These are phyloP conservation scores for Antheraea pernyi DNA, from an alignment of 1,140 invertebrate genomes.

Conservation along the genomic window DNA sequence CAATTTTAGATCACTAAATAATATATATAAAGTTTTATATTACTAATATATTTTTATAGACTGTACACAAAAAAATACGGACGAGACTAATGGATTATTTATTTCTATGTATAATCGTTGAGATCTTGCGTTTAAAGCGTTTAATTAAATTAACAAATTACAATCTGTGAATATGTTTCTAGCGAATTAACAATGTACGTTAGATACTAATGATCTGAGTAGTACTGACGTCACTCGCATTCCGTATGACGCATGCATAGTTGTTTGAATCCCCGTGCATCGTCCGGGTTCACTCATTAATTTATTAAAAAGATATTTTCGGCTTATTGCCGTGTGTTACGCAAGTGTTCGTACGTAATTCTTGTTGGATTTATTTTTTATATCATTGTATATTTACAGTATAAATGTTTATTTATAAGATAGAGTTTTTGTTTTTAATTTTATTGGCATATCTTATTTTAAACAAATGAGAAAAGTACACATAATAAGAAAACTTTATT, in stretches of 20 bases:
- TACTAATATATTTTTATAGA: too few relatives aligned
- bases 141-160: slow-evolving; percentile 17
- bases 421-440: not conserved
- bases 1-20: not conserved
- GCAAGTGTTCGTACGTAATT: slow-evolving; percentile 17
- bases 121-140: not conserved
- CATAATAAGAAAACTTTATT: too few relatives aligned
- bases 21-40: not conserved
- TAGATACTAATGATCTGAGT: slow-evolving; percentile 15
- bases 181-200: slow-evolving; percentile 9
- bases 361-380: not conserved
- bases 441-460: too few relatives aligned
- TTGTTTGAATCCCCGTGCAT: slow-evolving; percentile 8
- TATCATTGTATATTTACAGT: not conserved
- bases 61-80: not conserved
- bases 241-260: slow-evolving; percentile 19
- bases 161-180: slow-evolving; percentile 11
- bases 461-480: too few relatives aligned
- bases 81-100: not conserved
- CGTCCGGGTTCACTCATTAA: slow-evolving; percentile 24
- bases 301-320: slow-evolving; percentile 27
- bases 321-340: slow-evolving; percentile 16
- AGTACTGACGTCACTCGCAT: slow-evolving; percentile 22
- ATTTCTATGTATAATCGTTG: not conserved
- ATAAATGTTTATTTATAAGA: not conserved